These are phyloP conservation scores for Bombus confusus DNA, from an alignment of 1,140 invertebrate species.

Conservation along the genomic window DNA sequence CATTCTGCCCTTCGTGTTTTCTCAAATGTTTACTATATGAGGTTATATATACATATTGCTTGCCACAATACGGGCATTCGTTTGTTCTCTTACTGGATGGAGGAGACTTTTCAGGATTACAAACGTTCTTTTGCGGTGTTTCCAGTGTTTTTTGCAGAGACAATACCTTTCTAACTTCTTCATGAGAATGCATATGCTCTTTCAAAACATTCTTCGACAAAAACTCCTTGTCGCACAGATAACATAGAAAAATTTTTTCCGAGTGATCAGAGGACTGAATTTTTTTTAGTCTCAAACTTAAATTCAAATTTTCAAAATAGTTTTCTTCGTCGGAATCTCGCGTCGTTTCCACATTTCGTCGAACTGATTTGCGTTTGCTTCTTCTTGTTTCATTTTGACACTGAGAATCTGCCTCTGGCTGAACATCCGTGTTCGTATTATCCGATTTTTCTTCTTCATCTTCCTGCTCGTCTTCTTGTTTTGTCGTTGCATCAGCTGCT, in stretches of 20 bases:
- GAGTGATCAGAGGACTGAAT: constrained; percentile 67
- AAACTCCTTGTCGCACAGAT: constrained; percentile 79
- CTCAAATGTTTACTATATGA: constrained; percentile 80
- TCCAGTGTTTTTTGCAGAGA: constrained; percentile 72
- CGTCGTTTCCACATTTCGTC: constrained; percentile 44
- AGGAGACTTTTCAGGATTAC: constrained; percentile 59
- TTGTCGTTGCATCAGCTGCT: constrained; percentile 8
- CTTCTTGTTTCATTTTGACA: constrained; percentile 61
- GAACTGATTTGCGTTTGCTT: constrained; percentile 68
- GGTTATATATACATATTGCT: constrained; percentile 81
- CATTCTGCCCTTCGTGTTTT: constrained; percentile 76
- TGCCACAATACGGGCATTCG: constrained; percentile 80
- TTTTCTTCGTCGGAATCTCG: constrained; percentile 76
- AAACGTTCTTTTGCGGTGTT: constrained; percentile 65
- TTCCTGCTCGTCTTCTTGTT: constrained; percentile 5
- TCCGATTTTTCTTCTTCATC: neutral
- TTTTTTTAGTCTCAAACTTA: constrained; percentile 77
- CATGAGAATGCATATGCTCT: constrained; percentile 80
- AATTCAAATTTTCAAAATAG: constrained; percentile 80
- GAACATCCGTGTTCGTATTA: neutral
- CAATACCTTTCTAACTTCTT: constrained; percentile 76
- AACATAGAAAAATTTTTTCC: constrained; percentile 78
- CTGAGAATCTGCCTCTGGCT: constrained; percentile 9
- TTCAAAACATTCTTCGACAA: constrained; percentile 78
- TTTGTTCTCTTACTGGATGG: constrained; percentile 78